Evolutionary conservation across 2,113 vertebrate genomes (phyloP).

Genomic region (Gymnarchus niloticus): DNA sequence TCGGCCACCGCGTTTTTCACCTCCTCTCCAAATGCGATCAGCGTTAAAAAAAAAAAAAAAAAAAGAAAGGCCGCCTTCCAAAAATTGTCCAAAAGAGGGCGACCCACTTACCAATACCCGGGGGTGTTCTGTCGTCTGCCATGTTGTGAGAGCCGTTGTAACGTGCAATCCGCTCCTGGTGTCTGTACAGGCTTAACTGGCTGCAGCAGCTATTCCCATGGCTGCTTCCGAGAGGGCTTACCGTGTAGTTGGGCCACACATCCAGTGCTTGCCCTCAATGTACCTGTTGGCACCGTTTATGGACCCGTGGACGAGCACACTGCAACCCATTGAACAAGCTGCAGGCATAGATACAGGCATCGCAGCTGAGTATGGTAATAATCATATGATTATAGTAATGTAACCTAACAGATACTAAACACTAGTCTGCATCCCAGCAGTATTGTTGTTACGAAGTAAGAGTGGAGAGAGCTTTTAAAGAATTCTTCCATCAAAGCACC

Average conservation of each 20-base stretch:
- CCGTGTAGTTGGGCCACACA: constrained; percentile 39
- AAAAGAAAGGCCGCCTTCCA: neutral
- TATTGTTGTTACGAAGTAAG: neutral
- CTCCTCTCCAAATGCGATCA: neutral
- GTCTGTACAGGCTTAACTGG: constrained; percentile 53
- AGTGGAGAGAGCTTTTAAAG: neutral
- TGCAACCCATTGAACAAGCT: constrained; percentile 18
- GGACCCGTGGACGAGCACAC: constrained; percentile 18
- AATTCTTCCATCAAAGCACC: neutral
- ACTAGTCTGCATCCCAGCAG: too few relatives aligned
- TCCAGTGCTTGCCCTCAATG: constrained; percentile 41
- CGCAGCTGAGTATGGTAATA: neutral
- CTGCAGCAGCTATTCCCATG: constrained; percentile 57
- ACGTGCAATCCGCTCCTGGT: constrained; percentile 42
- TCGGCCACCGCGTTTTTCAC: too few relatives aligned
- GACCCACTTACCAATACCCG: constrained; percentile 37
- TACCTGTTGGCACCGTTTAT: constrained; percentile 41
- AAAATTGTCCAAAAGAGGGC: neutral
- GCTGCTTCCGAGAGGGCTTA: constrained; percentile 52
- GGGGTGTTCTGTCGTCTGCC: constrained; percentile 30
- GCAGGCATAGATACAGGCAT: neutral
- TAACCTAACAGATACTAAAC: too few relatives aligned
- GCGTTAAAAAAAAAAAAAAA: constrained; percentile 4
- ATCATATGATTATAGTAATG: neutral
- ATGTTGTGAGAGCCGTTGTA: constrained; percentile 25